These are phyloP conservation scores for Laticauda colubrina DNA, from an alignment of 2,113 vertebrate genomes.

Conservation along the genomic window DNA sequence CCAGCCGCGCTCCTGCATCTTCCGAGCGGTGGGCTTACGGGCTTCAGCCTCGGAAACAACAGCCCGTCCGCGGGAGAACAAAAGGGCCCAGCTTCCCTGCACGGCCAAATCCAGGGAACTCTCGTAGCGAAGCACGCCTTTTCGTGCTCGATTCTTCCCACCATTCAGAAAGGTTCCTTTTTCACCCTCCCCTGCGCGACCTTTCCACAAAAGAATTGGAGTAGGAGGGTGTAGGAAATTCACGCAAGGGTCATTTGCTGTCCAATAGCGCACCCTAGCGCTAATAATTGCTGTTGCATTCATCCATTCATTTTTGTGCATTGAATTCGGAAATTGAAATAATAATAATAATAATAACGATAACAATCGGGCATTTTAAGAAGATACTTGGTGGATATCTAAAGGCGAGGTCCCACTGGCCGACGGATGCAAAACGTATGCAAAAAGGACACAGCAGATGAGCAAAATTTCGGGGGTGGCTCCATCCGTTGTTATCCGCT, in stretches of 20 bases:
- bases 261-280: constrained; percentile 45
- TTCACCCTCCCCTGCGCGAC: background rate
- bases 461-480: too few relatives aligned
- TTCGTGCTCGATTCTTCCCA: background rate
- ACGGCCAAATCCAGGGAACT: background rate
- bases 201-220: background rate
- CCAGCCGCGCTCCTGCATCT: background rate
- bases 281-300: background rate
- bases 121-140: background rate
- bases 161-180: background rate
- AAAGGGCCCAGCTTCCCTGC: background rate
- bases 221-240: background rate
- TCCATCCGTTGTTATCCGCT: too few relatives aligned
- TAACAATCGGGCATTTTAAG: too few relatives aligned
- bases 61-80: background rate
- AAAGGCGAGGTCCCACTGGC: too few relatives aligned
- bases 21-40: background rate
- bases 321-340: too few relatives aligned
- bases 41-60: background rate
- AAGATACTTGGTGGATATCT: too few relatives aligned
- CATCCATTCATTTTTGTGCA: background rate
- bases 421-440: too few relatives aligned
- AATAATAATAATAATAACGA: too few relatives aligned
- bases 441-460: too few relatives aligned
- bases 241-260: constrained; percentile 24